Base-by-base conservation (phyloP, 2,888 invertebrate genomes). In the Agrotis puta region DNA sequence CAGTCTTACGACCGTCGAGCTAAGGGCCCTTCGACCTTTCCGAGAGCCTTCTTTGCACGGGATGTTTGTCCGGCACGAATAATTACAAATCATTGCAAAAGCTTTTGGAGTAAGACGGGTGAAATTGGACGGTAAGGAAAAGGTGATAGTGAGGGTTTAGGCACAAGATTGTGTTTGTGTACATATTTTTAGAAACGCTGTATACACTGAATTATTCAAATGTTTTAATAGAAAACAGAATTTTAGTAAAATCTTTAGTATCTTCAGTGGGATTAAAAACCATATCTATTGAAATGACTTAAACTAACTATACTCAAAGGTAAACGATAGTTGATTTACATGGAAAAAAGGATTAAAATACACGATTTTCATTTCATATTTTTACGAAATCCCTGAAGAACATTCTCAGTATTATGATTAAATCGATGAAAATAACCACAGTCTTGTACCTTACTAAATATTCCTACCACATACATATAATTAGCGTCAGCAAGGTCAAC, bases 1-100 rank as follows among this genome's bases (percentile, higher is more conserved):
- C 89, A 88, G 87, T 85, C 83, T 81, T 67, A 84, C 85, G 82
- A 77, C 82, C 84, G 74, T 53, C 61, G 43, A 63, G 61, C 59
- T 66, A 73, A 74, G 70, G 45, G 66, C 71, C 66, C 72, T 70
- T 20, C 66, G 71, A 79, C 77, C 84, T 77, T 73, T 73, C 72
- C 56, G 64, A 70, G 67, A 79, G 66, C 56, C 68, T 66, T 76
- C 68, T 79, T 70, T 66, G 67, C 65, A 68, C 69, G 57, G 62
- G 59, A 69, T 83, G 73, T 85, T 83, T 74, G 72, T 73, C 64
- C 43, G 56, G 56, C 56, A 63, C 51, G 76, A 68, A 85, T 85
- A 82, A 82, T 74, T 77, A 73, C 77, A 74, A 84, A 79, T 64
- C 70, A 64, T 75, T 83, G 70, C 65, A 56, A 58, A 70, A 50